Base-by-base conservation (phyloP, 2,797 vertebrate species). In the Pachyuromys duprasi region DNA sequence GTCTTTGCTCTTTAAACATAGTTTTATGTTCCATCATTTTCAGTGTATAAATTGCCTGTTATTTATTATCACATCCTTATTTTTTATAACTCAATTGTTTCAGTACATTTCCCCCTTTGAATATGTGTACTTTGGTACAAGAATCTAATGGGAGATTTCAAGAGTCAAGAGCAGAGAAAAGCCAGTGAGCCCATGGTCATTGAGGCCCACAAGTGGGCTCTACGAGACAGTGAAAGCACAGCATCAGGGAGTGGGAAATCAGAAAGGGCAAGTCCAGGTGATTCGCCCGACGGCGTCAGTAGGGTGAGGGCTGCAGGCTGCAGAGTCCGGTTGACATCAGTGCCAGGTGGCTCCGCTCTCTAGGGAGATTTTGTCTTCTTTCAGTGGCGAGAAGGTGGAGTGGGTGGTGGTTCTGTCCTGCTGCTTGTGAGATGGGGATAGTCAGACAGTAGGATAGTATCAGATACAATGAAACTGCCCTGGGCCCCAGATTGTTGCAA, bases 11-110 rank as follows among this genome's bases (percentile, higher is more conserved):
- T 55, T 75, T 76, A 86, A 94, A 92, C 26, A 74, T 76, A 13
- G 82, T 81, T 94, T 94, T 78, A 18, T 86, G 36, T 83, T 95
- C 31, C n/a, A 28, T 80, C 11, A 49, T 97, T 96, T 89, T 62
- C 45, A 90, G 2, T 11, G 12, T 26, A 90, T n/a, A 86, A 60
- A 17, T 91, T 89, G 15, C 53, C 11, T 55, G 0, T 91, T 91
- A 39, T 57, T 94, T 95, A 89, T 49, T 86, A 72, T 84, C 70
- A 26, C 57, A 18, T 33, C 63, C 14, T 84, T 18, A 53, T 24
- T 33, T 33, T 86, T 88, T 74, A 60, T 67, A 90, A 90, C 20
- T 13, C 24, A 24, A 24, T 62, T 31, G 8, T 49, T 91, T 80
- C 57, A 92, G 78, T 86, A 49, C 84, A 79, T 69, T 93, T 87